Conservation (phyloP, 2,797 vertebrate species). For the Margarornis squamiger region DNA sequence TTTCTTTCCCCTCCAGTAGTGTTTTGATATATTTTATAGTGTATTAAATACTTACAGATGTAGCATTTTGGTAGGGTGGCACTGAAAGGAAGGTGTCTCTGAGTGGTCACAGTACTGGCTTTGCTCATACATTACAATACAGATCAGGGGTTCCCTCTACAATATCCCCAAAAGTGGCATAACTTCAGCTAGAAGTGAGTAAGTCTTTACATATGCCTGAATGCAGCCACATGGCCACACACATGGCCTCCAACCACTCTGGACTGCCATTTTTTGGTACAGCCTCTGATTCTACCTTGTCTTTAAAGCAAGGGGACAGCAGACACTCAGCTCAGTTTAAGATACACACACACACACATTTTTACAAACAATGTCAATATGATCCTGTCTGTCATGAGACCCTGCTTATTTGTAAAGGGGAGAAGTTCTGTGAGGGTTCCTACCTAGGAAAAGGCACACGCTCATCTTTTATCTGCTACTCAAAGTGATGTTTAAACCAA, state of each 20-base stretch:
- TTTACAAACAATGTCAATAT: background rate
- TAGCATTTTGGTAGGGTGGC: background rate
- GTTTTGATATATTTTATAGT: background rate
- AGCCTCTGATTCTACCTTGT: background rate
- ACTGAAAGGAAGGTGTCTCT: background rate
- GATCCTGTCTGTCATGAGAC: background rate
- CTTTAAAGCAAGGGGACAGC: background rate
- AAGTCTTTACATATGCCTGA: rapidly evolving
- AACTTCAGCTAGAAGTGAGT: background rate
- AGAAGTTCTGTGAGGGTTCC: background rate
- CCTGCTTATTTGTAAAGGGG: background rate
- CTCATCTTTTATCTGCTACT: slow-evolving; percentile 17
- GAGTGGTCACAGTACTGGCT: background rate
- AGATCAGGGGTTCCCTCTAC: background rate
- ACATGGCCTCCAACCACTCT: background rate
- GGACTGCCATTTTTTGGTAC: background rate
- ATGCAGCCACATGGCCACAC: background rate
- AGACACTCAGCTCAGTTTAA: background rate
- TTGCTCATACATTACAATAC: background rate
- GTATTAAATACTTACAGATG: background rate
- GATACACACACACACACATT: background rate
- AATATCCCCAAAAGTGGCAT: background rate
- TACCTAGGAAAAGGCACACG: background rate
- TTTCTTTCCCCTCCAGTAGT: background rate
- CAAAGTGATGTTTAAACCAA: background rate